A percentile compares a stretch with the other conserved stretches of the same genome.
phyloP scores from a whole-genome alignment of 2,888 invertebrate species.

The Ariolimax columbianus region DNA sequence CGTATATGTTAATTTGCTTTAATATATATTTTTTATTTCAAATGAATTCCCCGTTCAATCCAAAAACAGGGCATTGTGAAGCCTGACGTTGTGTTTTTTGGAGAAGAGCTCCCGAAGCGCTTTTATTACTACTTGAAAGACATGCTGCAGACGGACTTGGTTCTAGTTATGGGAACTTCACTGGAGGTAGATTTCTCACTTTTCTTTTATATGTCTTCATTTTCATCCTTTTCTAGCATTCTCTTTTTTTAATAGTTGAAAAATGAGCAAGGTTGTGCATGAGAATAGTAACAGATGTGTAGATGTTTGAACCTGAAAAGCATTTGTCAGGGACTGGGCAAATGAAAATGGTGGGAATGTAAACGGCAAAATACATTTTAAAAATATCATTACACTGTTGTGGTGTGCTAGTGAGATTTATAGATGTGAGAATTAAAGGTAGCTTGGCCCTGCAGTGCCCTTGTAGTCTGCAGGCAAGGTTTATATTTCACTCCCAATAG shows the following conservation, averaged over 20 bases:
- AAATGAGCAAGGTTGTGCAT: no score
- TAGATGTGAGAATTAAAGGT: no score
- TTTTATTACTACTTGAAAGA: slow-evolving; percentile 77
- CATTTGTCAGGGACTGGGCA: no score
- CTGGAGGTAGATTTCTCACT: slow-evolving; percentile 72
- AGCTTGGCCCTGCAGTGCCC: no score
- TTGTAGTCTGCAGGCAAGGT: no score
- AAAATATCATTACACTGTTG: no score
- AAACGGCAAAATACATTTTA: no score
- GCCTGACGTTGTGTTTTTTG: slow-evolving; percentile 79
- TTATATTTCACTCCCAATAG: no score
- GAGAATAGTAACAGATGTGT: no score
- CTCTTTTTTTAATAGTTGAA: slow-evolving; percentile 11
- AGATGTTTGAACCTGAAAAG: no score
- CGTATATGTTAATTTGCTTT: background rate
- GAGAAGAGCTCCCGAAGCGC: slow-evolving; percentile 77
- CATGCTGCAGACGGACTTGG: slow-evolving; percentile 75
- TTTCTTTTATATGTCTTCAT: background rate
- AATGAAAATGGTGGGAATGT: no score
- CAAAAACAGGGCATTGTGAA: slow-evolving; percentile 73
- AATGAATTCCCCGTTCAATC: background rate
- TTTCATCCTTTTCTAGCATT: slow-evolving; percentile 10
- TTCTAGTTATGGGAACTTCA: slow-evolving; percentile 80
- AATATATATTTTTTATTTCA: background rate
- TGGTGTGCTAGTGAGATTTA: no score